Conservation (phyloP, 2,797 vertebrate species). For the Gallirallus australis region DNA sequence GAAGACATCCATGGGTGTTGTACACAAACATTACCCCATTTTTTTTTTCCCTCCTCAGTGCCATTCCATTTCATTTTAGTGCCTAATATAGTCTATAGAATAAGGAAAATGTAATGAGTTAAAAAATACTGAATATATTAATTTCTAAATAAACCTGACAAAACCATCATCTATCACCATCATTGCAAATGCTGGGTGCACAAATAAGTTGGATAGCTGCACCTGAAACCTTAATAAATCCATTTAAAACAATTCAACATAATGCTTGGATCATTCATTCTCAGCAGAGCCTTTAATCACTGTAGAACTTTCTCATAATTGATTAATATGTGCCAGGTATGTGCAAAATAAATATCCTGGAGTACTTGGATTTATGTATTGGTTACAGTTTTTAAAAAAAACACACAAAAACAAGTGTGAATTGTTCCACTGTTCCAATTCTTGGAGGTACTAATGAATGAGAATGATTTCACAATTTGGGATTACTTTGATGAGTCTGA, state of each 20-base stretch:
- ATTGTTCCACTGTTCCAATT: not conserved
- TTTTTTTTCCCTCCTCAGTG: not conserved
- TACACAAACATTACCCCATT: not conserved
- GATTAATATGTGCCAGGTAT: not conserved
- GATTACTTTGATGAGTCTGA: not conserved
- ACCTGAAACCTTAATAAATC: conserved; percentile 64
- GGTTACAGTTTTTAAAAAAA: not conserved
- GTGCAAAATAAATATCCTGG: conserved; percentile 55
- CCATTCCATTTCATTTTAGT: conserved; percentile 16
- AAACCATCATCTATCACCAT: not conserved
- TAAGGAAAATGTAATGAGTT: conserved; percentile 43
- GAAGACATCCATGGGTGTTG: not conserved
- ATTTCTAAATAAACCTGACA: conserved; percentile 51
- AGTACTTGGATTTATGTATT: not conserved
- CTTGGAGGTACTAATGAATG: not conserved
- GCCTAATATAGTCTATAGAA: not conserved
- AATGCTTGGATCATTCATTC: conserved; percentile 56
- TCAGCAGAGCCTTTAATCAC: conserved; percentile 53
- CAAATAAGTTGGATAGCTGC: not conserved
- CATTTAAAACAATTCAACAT: conserved; percentile 55
- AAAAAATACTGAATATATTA: conserved; percentile 24
- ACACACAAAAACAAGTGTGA: not conserved
- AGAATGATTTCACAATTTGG: not conserved
- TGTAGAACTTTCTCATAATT: conserved; percentile 33
- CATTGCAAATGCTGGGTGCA: not conserved